Conservation (phyloP, 2,797 vertebrate species). For the Cetoscarus ocellatus region DNA sequence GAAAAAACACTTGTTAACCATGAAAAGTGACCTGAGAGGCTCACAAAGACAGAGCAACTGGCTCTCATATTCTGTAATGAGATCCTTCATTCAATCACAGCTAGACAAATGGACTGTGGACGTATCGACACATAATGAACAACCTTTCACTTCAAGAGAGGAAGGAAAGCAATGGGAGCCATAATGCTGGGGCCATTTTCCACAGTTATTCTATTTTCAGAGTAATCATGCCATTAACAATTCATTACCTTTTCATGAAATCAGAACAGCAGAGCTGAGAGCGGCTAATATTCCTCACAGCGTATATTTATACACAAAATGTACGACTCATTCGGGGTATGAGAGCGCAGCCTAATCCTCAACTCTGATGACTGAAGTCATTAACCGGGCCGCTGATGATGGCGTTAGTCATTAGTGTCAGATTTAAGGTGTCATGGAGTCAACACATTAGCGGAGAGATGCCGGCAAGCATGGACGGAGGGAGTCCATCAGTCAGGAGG, state of each 20-base stretch:
- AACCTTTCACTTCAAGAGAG: constrained; percentile 54
- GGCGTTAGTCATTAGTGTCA: constrained; percentile 52
- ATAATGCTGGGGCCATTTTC: constrained; percentile 54
- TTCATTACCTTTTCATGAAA: constrained; percentile 73
- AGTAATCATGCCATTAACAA: constrained; percentile 72
- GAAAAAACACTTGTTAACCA: constrained; percentile 37
- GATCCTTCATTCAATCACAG: constrained; percentile 61
- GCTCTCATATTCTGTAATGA: constrained; percentile 55
- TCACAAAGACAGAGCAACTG: constrained; percentile 48
- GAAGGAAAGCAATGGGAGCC: constrained; percentile 41
- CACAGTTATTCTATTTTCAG: constrained; percentile 66
- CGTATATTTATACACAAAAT: constrained; percentile 61
- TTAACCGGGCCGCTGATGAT: constrained; percentile 54
- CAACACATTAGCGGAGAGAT: constrained; percentile 58
- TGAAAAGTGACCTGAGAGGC: constrained; percentile 44
- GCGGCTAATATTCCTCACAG: constrained; percentile 61
- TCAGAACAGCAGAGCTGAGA: constrained; percentile 53
- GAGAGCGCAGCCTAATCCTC: constrained; percentile 50
- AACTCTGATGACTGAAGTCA: constrained; percentile 57
- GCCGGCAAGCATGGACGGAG: constrained; percentile 25
- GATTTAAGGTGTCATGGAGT: constrained; percentile 65
- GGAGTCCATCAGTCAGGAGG: constrained; percentile 9
- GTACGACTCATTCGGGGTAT: constrained; percentile 40
- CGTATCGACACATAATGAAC: constrained; percentile 66
- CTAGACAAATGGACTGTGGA: constrained; percentile 55